Evolutionary conservation across 2,797 vertebrate genomes (phyloP), one percentile per base, ranked within the genome.

Genomic region (Silurus lanzhouensis): DNA sequence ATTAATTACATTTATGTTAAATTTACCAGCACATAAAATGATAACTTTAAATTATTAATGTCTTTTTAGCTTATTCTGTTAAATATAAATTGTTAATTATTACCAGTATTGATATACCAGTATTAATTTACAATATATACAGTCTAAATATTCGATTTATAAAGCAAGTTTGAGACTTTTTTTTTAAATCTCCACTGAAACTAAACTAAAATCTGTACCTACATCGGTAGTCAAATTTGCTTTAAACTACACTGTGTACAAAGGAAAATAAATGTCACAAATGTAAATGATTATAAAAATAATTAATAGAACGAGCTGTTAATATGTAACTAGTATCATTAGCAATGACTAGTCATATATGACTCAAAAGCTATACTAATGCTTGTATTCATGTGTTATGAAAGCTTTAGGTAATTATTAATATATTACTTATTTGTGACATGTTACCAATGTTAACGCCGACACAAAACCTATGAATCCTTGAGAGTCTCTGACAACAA

Each of bases 401-500:
- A 67, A 70, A 44, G 2, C 31, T 44, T 44, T 20, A 70, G 7
- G 44, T 70, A 70, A 44, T 14, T 38, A 70, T 44, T 19, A 70
- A 70, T 67, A 67, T 17, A 67, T 31, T 67, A 31, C 5, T 67
- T 31, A 70, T 70, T 20, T 70, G 31, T 20, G 3, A 71, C 44
- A 17, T 20, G 3, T 71, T 68, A 68, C 7, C 67, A 67, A 64
- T 86, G 88, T 81, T 81, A 55, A 12, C 58, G 44, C 55, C 44
- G 60, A 82, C 22, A 87, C 48, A 71, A 89, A 88, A 85, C n/a
- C n/a, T 84, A 78, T 80, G 44, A 86, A 85, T 83, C 38, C 38
- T 13, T 17, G 72, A 48, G 38, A 52, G n/a, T 88, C 84, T 83
- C 84, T 78, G 86, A 82, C 83, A 75, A 74, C 86, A 90, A 85